Evolutionary conservation across 2,888 invertebrate species (phyloP), one percentile per base, ranked within the genome.

Genomic region (Calliscelio sp.): DNA sequence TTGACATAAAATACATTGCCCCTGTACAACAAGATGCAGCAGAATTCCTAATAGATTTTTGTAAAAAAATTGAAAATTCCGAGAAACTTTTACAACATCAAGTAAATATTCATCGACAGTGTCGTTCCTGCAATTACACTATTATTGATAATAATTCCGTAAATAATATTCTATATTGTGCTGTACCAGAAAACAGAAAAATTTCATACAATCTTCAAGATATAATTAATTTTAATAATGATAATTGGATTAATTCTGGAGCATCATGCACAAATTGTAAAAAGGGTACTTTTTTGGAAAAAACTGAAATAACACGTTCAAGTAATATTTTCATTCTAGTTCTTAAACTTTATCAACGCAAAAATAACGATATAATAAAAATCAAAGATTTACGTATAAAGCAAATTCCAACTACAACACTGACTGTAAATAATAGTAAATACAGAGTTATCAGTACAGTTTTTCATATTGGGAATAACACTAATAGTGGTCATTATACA

Each of bases 121-220:
- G 77, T 59, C 46, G 35, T 18, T 2, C 46, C 22, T 77, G 68
- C 22, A 25, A 16, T 6, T 77, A 77, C 46, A 77, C 20, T 49
- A 66, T 68, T 16, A 16, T 32, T 25, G 57, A 65, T 20, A 57
- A 77, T 28, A 57, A 75, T 28, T 25, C 57, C 32, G 51, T 22
- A 11, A n/a, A 51, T 51, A 16, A 61, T 41, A 28, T 59, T 18
- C 59, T 77, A 38, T 57, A 44, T 32, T 25, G 61, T 24, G 24
- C 49, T 38, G 18, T 75, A 8, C 74, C 74, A 44, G 0, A 4
- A 11, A 46, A 66, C 10, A 65, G 24, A 35, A 66, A 59, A 35
- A 35, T 16, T 35, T 57, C 77, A 14, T 65, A 75, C 20, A 22
- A 38, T 25, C 44, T 75, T 18, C 75, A 75, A 75, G n/a, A 53